Evolutionary conservation across 1,140 invertebrate species (phyloP).

Genomic region (Rhyzopertha dominica): DNA sequence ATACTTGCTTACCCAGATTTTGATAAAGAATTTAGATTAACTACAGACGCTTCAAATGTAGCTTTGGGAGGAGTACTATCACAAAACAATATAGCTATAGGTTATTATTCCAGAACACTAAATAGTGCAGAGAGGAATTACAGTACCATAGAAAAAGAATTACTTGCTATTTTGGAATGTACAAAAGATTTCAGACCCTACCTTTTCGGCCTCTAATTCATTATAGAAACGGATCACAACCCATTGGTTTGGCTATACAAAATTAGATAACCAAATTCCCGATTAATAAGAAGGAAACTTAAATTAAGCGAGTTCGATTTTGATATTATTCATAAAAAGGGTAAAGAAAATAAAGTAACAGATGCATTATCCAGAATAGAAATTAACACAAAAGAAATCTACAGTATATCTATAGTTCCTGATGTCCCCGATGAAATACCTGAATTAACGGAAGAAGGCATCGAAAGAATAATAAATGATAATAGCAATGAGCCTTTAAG

Average conservation of each 20-base stretch:
- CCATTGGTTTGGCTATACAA: slow-evolving; percentile 20
- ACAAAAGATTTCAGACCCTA: slow-evolving; percentile 21
- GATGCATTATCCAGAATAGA: no score
- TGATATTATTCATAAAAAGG: no score
- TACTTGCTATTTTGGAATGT: slow-evolving; percentile 28
- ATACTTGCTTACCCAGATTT: slow-evolving; percentile 22
- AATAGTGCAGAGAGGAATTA: slow-evolving; percentile 1
- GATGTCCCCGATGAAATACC: no score
- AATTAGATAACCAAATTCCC: slow-evolving; percentile 14
- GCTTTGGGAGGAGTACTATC: slow-evolving; percentile 2
- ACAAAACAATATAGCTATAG: slow-evolving; percentile 4
- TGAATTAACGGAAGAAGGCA: no score
- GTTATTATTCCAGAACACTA: not conserved
- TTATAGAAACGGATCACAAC: slow-evolving; percentile 21
- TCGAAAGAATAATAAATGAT: no score
- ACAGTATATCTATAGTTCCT: no score
- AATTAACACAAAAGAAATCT: no score
- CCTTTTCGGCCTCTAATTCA: slow-evolving; percentile 13
- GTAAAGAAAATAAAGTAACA: no score
- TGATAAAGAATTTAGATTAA: not conserved
- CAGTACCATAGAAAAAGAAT: slow-evolving; percentile 26
- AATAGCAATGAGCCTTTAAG: no score
- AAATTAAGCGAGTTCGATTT: no score
- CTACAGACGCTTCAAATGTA: not conserved
- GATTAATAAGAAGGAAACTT: no score